Conservation (phyloP, 1,140 invertebrate genomes). For the Ceratoteleas bidentatus region DNA sequence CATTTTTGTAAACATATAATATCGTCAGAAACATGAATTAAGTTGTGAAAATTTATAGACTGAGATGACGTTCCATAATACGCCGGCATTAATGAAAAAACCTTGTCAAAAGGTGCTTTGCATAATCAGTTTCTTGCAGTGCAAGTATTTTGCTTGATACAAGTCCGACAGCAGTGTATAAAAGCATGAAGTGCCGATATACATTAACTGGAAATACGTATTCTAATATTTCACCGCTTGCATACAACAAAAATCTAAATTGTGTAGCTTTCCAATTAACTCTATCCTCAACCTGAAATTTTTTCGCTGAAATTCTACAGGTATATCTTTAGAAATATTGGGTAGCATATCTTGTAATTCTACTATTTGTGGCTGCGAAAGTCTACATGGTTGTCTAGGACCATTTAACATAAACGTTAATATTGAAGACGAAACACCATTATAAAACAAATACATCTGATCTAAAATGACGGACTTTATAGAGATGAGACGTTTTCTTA, state of each 20-base stretch:
- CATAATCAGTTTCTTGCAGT: background rate
- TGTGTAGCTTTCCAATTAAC: conserved; percentile 16
- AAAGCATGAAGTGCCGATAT: conserved; percentile 8
- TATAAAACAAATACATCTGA: conserved; percentile 52
- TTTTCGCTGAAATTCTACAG: conserved; percentile 28
- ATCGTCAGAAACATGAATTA: conserved; percentile 22
- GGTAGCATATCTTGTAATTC: conserved; percentile 3
- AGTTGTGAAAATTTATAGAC: conserved; percentile 9
- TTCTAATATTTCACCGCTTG: background rate
- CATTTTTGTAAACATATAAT: conserved; percentile 1
- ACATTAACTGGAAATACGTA: background rate
- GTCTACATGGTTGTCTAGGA: background rate
- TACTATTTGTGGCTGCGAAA: background rate
- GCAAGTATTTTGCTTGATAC: conserved; percentile 10
- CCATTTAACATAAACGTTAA: conserved; percentile 2
- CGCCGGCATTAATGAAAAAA: conserved; percentile 11
- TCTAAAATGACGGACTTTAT: conserved; percentile 40
- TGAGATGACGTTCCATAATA: conserved; percentile 4
- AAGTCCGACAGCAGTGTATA: conserved; percentile 8
- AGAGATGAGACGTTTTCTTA: conserved; percentile 38
- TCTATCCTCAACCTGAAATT: background rate
- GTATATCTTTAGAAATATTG: conserved; percentile 34
- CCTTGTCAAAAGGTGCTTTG: background rate
- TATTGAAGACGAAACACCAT: conserved; percentile 41
- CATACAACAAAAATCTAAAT: conserved; percentile 12